Evolutionary conservation across 1,140 invertebrate genomes (phyloP), one percentile per base, ranked within the genome.

Genomic region (Aphelenchoides fujianensis): DNA sequence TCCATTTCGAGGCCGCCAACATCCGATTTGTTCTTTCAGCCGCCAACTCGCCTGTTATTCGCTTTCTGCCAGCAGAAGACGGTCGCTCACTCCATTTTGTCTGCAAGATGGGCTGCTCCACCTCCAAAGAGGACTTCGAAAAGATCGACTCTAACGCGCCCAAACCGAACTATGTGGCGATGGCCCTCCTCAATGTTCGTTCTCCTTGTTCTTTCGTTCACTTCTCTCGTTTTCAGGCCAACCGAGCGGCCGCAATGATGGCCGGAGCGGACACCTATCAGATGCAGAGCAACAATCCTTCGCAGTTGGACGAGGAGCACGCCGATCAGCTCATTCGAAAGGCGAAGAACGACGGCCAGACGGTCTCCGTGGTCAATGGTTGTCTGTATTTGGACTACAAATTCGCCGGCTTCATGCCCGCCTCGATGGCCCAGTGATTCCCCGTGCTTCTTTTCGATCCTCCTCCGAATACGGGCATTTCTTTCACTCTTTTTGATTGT

Each of bases 321-420:
- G 73, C 73, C 9, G 74, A 75, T 23, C 37, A 77, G 16, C 54
- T 76, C 36, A 74, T 75, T 32, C 74, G 74, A 55, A 34, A 53
- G 28, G 73, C 73, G n/a, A 74, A 74, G 61, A 72, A 75, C 52
- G 74, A 77, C 32, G 74, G 74, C 0, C 74, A 73, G 36, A 75
- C 74, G 19, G 74, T 75, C 7, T 54, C 54, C 19, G 63, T 75
- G 9, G 37, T 75, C 2, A 75, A 75, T 30, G 74, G 73, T 12
- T 75, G 74, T 37, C 59, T 75, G 5, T 75, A 75, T 41, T 61
- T 75, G 41, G 74, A 75, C 48, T 75, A 75, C 63, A 76, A 75
- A 57, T 75, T 75, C 55, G 62, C 59, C 23, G 74, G 74, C 16
- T 77, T 64, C 36, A 68, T 75, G 74, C 74, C 74, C 27, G n/a